Conservation (phyloP, 2,888 invertebrate species). For the Toxonevra muliebris region DNA sequence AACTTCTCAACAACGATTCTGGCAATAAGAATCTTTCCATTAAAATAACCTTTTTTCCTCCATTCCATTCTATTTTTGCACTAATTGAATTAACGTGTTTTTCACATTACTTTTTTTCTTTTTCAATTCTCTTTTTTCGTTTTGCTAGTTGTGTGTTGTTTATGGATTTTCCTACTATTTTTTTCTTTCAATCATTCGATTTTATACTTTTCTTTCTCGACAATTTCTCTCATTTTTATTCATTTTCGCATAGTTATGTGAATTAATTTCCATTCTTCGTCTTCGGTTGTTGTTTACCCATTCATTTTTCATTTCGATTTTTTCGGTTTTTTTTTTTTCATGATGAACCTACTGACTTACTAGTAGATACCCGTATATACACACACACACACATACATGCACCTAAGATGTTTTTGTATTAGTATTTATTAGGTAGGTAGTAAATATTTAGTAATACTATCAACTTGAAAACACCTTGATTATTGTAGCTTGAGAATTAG, state of each 20-base stretch:
- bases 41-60: constrained; percentile 10
- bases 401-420: too few species aligned
- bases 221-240: constrained; percentile 22
- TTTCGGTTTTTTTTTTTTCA: constrained; percentile 3
- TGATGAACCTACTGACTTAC: background rate
- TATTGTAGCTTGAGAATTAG: background rate
- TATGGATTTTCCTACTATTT: constrained; percentile 26
- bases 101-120: background rate
- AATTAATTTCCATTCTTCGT: constrained; percentile 35
- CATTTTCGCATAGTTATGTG: constrained; percentile 36
- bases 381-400: too few species aligned
- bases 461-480: background rate
- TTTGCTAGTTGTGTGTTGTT: constrained; percentile 6
- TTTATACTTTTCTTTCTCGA: constrained; percentile 28
- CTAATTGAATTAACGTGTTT: constrained; percentile 53
- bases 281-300: constrained; percentile 21
- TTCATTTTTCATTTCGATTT: background rate
- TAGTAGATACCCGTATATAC: background rate
- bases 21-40: background rate
- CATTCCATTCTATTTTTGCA: constrained; percentile 34
- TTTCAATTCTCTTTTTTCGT: constrained; percentile 6
- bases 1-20: constrained; percentile 13
- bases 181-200: constrained; percentile 10
- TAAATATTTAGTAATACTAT: too few species aligned
- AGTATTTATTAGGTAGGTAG: too few species aligned